Evolutionary conservation across 2,797 vertebrate species (phyloP).

Genomic region (Halcyon smyrnensis): DNA sequence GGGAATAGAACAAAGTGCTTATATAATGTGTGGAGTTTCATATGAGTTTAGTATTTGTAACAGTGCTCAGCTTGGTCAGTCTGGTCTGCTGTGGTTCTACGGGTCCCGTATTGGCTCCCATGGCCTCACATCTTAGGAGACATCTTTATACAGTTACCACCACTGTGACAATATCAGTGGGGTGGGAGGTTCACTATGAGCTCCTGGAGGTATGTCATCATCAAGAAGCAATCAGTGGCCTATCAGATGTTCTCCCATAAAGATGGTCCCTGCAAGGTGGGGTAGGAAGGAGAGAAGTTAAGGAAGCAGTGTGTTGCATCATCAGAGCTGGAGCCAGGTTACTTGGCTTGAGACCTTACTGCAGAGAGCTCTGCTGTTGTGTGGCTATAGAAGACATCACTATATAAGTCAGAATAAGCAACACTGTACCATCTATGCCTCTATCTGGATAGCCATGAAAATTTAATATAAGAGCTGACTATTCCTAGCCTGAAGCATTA

Average conservation of each 20-base stretch:
- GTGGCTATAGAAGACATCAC: neutral
- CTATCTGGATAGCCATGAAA: neutral
- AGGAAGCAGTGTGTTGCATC: neutral
- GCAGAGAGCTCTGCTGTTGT: neutral
- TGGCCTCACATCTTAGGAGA: neutral
- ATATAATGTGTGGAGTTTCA: neutral
- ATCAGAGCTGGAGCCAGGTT: neutral
- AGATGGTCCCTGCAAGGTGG: neutral
- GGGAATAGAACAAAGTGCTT: neutral
- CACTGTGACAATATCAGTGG: neutral
- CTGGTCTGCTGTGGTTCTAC: neutral
- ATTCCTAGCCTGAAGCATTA: neutral
- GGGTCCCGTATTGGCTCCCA: neutral
- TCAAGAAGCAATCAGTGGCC: neutral
- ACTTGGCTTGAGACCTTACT: neutral
- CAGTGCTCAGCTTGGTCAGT: neutral
- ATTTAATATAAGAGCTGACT: accelerated
- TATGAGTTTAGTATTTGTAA: neutral
- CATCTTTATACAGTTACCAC: neutral
- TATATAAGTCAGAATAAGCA: neutral
- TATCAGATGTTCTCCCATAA: neutral
- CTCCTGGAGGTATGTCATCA: neutral
- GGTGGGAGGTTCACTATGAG: neutral
- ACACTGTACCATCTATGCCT: neutral
- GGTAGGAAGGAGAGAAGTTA: neutral